phyloP scores from a whole-genome alignment of 2,888 invertebrate species.

The Eilema depressum region DNA sequence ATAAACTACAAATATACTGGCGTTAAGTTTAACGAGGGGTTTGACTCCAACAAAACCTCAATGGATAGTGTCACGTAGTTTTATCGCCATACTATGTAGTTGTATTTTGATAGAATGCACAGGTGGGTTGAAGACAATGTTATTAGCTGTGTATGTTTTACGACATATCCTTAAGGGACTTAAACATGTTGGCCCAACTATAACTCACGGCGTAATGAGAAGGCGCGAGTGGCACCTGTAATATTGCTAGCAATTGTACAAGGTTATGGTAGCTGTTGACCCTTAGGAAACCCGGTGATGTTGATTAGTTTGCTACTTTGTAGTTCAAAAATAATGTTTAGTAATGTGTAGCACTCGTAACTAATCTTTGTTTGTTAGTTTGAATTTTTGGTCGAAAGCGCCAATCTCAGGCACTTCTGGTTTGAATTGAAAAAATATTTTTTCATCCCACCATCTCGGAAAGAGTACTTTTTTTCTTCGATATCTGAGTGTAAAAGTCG shows the following conservation, averaged over 20 bases:
- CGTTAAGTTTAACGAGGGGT: not conserved
- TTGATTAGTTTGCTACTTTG: not conserved
- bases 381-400: too few relatives aligned
- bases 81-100: not conserved
- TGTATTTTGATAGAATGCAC: constrained; percentile 3
- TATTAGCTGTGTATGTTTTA: not conserved
- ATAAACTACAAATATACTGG: not conserved
- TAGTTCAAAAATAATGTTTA: not conserved
- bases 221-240: not conserved
- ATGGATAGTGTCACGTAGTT: not conserved
- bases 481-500: too few relatives aligned
- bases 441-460: too few relatives aligned
- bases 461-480: too few relatives aligned
- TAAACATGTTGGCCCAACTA: constrained; percentile 4
- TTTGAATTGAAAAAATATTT: too few relatives aligned
- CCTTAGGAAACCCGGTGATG: not conserved
- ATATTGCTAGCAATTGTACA: not conserved
- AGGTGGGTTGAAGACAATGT: constrained; percentile 5
- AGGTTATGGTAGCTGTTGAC: not conserved
- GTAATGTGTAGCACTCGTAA: too few relatives aligned
- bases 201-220: constrained; percentile 2
- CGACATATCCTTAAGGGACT: not conserved
- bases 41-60: not conserved
- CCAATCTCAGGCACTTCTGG: too few relatives aligned
- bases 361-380: too few relatives aligned